Conservation (phyloP, 2,888 invertebrate genomes). For the Nebria brevicollis region DNA sequence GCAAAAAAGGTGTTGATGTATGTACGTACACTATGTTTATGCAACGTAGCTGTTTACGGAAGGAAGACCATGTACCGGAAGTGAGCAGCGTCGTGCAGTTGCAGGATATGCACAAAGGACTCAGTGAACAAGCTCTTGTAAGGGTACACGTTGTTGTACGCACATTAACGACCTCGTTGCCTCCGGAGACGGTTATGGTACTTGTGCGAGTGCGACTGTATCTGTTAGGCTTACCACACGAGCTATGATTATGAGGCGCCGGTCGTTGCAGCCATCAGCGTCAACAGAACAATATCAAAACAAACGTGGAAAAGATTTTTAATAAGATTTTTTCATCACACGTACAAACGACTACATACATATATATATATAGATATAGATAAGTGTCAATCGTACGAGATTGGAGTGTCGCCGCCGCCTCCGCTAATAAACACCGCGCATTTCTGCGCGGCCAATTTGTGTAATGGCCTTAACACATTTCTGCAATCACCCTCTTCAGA, state of each 20-base stretch:
- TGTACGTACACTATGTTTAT: background rate
- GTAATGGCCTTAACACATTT: conserved; percentile 47
- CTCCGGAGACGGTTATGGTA: background rate
- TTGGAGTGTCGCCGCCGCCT: background rate
- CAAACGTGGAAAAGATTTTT: conserved; percentile 42
- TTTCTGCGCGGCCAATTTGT: conserved; percentile 23
- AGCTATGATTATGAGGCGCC: background rate
- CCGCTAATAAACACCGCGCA: background rate
- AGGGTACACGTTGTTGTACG: background rate
- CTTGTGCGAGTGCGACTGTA: background rate
- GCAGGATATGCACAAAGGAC: background rate
- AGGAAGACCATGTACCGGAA: background rate
- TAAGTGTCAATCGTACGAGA: conserved; percentile 13
- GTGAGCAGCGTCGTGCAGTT: background rate
- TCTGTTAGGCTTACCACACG: too few species aligned
- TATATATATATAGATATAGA: conserved; percentile 17
- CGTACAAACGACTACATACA: too few species aligned
- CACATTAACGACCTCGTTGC: background rate
- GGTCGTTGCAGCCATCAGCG: conserved; percentile 18
- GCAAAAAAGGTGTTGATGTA: background rate
- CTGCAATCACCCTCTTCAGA: conserved; percentile 10
- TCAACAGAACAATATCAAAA: conserved; percentile 11
- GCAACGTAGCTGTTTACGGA: background rate
- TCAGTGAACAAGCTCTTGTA: background rate
- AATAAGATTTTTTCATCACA: conserved; percentile 31